Percentiles rank a stretch among this genome's conserved stretches.
phyloP scores from a whole-genome alignment of 2,797 vertebrate species.

The Anguilla anguilla region DNA sequence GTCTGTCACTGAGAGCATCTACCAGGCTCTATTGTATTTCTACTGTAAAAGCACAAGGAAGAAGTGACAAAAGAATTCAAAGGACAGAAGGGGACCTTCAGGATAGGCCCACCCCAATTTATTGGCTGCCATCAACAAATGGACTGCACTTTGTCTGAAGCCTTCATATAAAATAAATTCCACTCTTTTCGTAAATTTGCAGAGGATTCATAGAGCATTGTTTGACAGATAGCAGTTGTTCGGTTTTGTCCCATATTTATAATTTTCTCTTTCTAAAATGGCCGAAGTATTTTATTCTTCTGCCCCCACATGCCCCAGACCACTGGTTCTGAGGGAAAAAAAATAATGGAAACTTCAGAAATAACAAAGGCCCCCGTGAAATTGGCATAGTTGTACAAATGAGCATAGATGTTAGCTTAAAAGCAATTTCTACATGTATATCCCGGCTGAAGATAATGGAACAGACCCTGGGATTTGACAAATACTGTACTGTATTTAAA shows the following conservation, averaged over 20 bases:
- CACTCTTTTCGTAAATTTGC: neutral
- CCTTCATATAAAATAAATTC: conserved; percentile 4
- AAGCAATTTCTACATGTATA: conserved; percentile 70
- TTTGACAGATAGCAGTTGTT: conserved; percentile 23
- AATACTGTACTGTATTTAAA: conserved; percentile 59
- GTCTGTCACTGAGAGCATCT: neutral
- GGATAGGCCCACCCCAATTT: conserved; percentile 17
- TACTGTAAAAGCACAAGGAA: conserved; percentile 14
- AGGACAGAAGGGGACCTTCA: conserved; percentile 26
- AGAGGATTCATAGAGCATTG: neutral
- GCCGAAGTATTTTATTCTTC: conserved; percentile 33
- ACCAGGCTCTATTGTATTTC: neutral
- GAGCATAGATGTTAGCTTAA: conserved; percentile 59
- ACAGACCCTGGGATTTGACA: conserved; percentile 27
- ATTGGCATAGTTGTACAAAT: conserved; percentile 51
- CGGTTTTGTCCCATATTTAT: neutral
- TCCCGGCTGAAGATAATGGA: conserved; percentile 58
- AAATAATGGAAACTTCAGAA: conserved; percentile 41
- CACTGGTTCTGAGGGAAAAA: conserved; percentile 50
- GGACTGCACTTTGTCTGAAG: conserved; percentile 23
- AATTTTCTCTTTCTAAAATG: conserved; percentile 29
- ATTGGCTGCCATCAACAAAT: conserved; percentile 21
- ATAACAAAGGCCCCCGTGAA: conserved; percentile 43
- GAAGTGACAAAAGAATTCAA: conserved; percentile 22
- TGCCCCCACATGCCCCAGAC: conserved; percentile 41